Conservation (phyloP, 2,113 vertebrate genomes). For the Perca flavescens region DNA sequence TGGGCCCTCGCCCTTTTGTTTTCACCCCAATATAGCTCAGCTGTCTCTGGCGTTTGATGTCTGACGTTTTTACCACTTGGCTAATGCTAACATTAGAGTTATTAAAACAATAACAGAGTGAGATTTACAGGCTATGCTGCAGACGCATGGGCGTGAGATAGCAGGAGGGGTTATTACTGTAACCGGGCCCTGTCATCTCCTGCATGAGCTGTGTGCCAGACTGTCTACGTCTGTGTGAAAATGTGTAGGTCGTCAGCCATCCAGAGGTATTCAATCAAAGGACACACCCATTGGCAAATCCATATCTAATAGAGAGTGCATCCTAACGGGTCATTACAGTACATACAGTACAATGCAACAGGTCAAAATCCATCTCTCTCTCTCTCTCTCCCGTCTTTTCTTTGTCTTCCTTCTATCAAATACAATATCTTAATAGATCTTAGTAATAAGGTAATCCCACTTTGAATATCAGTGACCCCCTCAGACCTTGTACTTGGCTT, state of each 20-base stretch:
- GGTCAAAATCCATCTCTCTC: neutral
- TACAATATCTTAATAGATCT: neutral
- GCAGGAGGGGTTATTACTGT: slow-evolving; percentile 61
- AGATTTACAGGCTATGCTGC: slow-evolving; percentile 67
- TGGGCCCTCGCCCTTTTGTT: slow-evolving; percentile 55
- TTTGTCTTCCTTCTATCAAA: neutral
- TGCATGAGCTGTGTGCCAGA: slow-evolving; percentile 54
- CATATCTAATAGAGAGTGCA: neutral
- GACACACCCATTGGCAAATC: neutral
- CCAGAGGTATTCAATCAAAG: slow-evolving; percentile 16
- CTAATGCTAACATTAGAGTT: slow-evolving; percentile 71
- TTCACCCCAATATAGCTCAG: slow-evolving; percentile 60
- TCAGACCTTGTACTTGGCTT: slow-evolving; percentile 33
- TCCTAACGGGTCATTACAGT: neutral
- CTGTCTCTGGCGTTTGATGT: slow-evolving; percentile 64
- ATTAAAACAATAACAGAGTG: slow-evolving; percentile 75
- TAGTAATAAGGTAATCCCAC: neutral
- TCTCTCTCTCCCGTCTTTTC: neutral
- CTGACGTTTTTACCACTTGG: slow-evolving; percentile 65
- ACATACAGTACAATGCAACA: neutral
- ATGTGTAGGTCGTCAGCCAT: slow-evolving; percentile 20
- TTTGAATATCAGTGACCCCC: neutral
- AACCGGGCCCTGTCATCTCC: slow-evolving; percentile 63
- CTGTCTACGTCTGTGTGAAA: slow-evolving; percentile 15
- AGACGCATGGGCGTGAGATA: slow-evolving; percentile 72